These are phyloP conservation scores for Anomalospiza imberbis DNA, from an alignment of 2,797 vertebrate genomes.

Conservation along the genomic window DNA sequence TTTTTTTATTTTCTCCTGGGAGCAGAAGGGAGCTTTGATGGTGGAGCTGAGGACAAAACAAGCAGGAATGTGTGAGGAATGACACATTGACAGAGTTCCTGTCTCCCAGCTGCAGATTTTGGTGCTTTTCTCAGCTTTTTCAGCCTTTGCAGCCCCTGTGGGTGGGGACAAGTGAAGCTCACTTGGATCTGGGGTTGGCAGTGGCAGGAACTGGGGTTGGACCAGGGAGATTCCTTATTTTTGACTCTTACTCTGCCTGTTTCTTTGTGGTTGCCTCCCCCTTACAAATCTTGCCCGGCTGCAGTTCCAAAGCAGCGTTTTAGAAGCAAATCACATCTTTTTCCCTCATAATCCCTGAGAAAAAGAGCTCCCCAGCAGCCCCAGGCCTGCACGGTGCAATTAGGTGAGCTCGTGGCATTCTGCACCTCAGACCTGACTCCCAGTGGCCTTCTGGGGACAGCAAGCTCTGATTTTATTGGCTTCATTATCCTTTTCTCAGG, in stretches of 20 bases:
- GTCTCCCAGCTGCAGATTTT: background rate
- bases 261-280: background rate
- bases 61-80: background rate
- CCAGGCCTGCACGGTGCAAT: background rate
- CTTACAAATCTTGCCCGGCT: background rate
- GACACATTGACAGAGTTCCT: background rate
- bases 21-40: background rate
- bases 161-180: background rate
- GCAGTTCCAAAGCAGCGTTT: background rate
- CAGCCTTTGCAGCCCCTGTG: background rate
- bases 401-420: background rate
- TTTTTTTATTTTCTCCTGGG: background rate
- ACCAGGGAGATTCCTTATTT: background rate
- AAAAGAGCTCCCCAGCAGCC: background rate
- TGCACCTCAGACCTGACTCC: background rate
- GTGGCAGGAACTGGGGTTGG: background rate
- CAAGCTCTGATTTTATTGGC: background rate
- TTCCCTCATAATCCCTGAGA: background rate
- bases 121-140: background rate
- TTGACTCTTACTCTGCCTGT: background rate
- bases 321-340: background rate
- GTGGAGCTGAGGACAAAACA: background rate
- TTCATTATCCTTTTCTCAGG: conserved; percentile 1
- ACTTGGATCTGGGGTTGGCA: background rate
- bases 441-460: background rate